Evolutionary conservation across 92 coral and sea anemone genomes (phyloP).

Genomic region (Palythoa caribaeorum): DNA sequence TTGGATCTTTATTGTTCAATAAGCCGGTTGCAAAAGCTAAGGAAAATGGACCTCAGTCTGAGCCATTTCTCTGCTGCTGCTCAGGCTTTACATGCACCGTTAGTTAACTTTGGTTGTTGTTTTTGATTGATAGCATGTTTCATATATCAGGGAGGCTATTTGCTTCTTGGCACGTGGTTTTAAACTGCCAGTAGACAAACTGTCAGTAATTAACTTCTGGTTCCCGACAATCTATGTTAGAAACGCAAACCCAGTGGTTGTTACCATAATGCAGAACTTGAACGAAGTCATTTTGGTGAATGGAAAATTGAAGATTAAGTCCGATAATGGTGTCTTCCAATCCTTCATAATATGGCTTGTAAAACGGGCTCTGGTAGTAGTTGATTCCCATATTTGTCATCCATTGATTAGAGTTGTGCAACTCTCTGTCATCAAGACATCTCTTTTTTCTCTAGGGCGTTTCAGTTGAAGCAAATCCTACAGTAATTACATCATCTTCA

Average conservation of each 20-base stretch:
- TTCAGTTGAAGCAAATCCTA: not conserved
- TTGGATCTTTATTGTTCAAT: not conserved
- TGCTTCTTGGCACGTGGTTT: not conserved
- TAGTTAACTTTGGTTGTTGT: too few species aligned
- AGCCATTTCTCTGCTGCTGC: slow-evolving; percentile 9
- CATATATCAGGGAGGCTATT: not conserved
- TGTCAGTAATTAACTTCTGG: not conserved
- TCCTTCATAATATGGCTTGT: slow-evolving; percentile 26
- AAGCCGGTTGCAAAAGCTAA: not conserved
- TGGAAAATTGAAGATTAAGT: slow-evolving; percentile 8
- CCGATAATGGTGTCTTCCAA: slow-evolving; percentile 35
- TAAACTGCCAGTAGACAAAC: not conserved
- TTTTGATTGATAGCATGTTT: too few species aligned
- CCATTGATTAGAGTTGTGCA: not conserved
- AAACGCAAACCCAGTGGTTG: not conserved
- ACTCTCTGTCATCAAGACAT: not conserved
- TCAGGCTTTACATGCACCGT: not conserved
- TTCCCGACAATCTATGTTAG: not conserved
- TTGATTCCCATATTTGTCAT: slow-evolving; percentile 16
- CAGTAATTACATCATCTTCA: not conserved
- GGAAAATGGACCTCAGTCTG: not conserved
- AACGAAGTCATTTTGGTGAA: slow-evolving; percentile 1
- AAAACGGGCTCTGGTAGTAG: slow-evolving; percentile 23
- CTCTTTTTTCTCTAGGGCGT: slow-evolving; percentile 2
- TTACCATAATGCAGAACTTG: not conserved